Evolutionary conservation across 2,797 vertebrate genomes (phyloP).

Genomic region (Acomys russatus): DNA sequence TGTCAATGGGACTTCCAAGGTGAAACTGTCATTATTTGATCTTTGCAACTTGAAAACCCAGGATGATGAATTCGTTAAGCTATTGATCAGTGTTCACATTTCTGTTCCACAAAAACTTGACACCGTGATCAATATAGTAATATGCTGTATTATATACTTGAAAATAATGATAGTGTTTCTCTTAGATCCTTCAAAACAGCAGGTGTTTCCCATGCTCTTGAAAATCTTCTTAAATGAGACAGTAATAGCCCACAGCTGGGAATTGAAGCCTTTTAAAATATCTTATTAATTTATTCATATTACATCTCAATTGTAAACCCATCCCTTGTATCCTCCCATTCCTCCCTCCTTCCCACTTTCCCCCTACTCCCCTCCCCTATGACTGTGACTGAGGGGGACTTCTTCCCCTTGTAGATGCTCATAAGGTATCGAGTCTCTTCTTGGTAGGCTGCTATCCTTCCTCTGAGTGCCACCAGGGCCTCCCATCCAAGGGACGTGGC

Average conservation of each 20-base stretch:
- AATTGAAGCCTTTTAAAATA: background rate
- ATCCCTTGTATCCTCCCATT: too few relatives aligned
- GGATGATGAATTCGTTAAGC: background rate
- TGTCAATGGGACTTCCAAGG: background rate
- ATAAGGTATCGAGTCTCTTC: too few relatives aligned
- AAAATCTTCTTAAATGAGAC: background rate
- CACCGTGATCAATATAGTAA: background rate
- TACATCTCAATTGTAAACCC: too few relatives aligned
- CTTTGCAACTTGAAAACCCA: background rate
- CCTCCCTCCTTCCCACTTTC: too few relatives aligned
- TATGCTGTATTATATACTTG: background rate
- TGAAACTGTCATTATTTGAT: background rate
- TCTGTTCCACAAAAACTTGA: background rate
- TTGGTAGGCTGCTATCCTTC: too few relatives aligned
- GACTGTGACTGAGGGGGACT: too few relatives aligned
- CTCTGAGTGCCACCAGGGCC: too few relatives aligned
- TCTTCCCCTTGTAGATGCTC: too few relatives aligned
- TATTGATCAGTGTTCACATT: background rate
- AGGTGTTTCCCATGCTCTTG: background rate
- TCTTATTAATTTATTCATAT: too few relatives aligned
- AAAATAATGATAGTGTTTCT: background rate
- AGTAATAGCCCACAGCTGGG: too few relatives aligned
- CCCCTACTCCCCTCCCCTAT: too few relatives aligned
- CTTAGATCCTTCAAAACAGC: background rate
- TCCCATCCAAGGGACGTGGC: too few relatives aligned